Conservation (phyloP, 2,888 invertebrate genomes). For the Hypercompe scribonia region DNA sequence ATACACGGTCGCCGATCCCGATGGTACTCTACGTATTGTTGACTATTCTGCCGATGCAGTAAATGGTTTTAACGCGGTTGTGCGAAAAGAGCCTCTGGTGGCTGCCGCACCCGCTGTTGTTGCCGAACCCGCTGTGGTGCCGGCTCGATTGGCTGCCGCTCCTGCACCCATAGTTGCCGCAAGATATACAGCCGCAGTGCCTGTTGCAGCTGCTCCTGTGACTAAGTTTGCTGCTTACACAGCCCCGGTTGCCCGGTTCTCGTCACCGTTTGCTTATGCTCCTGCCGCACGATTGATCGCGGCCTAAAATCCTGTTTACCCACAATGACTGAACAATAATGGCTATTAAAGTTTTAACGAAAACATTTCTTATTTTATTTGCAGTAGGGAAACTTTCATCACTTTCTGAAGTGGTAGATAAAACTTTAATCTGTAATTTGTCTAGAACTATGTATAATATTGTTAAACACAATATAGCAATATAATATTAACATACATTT, state of each 20-base stretch:
- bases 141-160: constrained; percentile 63
- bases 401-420: not conserved
- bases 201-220: constrained; percentile 41
- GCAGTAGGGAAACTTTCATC: not conserved
- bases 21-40: constrained; percentile 76
- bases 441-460: not conserved
- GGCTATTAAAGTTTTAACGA: constrained; percentile 65
- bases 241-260: constrained; percentile 60
- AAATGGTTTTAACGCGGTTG: constrained; percentile 80
- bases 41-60: constrained; percentile 78
- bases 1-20: constrained; percentile 78
- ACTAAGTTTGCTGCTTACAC: constrained; percentile 54
- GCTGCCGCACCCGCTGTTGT: constrained; percentile 72
- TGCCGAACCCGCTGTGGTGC: constrained; percentile 68
- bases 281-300: constrained; percentile 68
- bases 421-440: not conserved
- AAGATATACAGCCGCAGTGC: constrained; percentile 55
- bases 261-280: constrained; percentile 62
- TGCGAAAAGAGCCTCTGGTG: constrained; percentile 76
- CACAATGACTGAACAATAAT: constrained; percentile 62
- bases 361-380: not conserved
- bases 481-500: not conserved
- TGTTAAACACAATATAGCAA: no score
- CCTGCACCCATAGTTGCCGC: constrained; percentile 64
- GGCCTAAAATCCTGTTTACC: constrained; percentile 54